Base-by-base conservation (phyloP, 2,888 invertebrate species). In the Lasioglossum oenotherae region DNA sequence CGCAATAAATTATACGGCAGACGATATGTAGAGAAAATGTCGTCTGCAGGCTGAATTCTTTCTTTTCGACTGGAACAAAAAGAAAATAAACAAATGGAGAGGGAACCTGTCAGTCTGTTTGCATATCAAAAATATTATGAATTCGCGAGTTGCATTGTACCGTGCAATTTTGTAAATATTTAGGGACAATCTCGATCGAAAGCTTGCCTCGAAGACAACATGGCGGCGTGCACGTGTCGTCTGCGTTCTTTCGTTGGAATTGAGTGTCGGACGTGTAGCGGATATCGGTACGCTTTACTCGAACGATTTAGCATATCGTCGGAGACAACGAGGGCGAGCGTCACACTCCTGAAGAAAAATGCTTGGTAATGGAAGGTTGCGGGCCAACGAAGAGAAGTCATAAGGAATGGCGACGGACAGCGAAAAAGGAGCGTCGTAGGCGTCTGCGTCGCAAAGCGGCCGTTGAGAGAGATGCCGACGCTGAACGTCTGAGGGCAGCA, bases 351-450 rank as follows among this genome's bases (percentile, higher is more conserved):
- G 57, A 53, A n/a, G 71, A 38, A 82, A 49, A 76, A 91, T 91
- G 85, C 69, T 49, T 46, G 49, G 72, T 49, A 27, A 90, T 90
- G 90, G 88, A 90, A 31, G 71, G 57, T 5, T 27, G n/a, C 76
- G n/a, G 69, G 41, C 60, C 64, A 41, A 85, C 72, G 10, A 84
- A 76, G 31, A 53, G n/a, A 53, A 81, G 77, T 74, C 91, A 89
- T 81, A 91, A 85, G 92, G 96, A 96, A 93, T 98, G 98, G 97
- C 96, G 98, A 91, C 97, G 97, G 95, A 92, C 96, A 86, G 97
- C 96, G 0, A 98, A 98, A 95, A 97, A 96, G 92, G 95, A 96
- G 91, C 96, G 98, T 95, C 96, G 98, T 84, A 97, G 97, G 94
- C 96, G 96, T 81, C 95, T 97, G 84, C 96, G 98, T 75, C 97